phyloP scores from a whole-genome alignment of 2,113 vertebrate species.

The Nipponia nippon region DNA sequence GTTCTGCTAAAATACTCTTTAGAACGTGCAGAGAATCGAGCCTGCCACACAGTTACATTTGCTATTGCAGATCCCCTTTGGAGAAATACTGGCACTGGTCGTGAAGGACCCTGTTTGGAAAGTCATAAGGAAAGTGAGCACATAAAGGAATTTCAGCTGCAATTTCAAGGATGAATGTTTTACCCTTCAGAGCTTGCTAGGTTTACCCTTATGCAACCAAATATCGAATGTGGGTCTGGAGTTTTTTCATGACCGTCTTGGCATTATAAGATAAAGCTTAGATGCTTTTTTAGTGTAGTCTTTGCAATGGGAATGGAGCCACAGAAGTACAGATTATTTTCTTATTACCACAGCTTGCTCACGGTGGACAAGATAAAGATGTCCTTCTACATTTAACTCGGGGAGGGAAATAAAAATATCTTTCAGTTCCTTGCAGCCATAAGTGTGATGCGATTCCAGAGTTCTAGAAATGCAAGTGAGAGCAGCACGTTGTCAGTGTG shows the following conservation, averaged over 20 bases:
- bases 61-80: neutral
- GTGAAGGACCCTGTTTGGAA: neutral
- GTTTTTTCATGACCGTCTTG: neutral
- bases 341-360: neutral
- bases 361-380: neutral
- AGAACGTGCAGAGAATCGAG: neutral
- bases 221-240: neutral
- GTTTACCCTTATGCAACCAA: neutral
- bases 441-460: neutral
- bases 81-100: accelerated
- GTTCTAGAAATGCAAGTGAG: neutral
- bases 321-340: neutral
- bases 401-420: neutral
- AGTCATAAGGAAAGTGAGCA: neutral
- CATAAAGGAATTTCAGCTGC: neutral
- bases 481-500: neutral
- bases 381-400: neutral
- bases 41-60: neutral
- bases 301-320: neutral
- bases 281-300: neutral
- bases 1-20: neutral
- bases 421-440: neutral
- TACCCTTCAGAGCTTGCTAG: neutral
- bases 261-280: neutral
- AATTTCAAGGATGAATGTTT: neutral